Conservation (phyloP, 2,797 vertebrate species). For the Gymnopithys bicolor region DNA sequence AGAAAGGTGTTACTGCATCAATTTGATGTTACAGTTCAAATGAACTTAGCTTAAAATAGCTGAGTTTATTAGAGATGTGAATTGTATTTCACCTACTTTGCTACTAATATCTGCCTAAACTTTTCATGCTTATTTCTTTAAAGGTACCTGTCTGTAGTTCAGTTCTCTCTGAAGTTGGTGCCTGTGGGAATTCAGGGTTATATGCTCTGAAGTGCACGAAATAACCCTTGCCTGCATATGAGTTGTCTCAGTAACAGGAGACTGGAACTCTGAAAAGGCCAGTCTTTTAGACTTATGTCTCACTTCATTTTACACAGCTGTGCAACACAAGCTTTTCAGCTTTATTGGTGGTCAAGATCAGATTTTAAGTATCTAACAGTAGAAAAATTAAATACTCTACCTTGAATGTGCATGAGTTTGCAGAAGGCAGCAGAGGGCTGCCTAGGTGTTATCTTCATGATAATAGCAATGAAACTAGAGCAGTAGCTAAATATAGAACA, state of each 20-base stretch:
- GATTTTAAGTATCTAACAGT: not conserved
- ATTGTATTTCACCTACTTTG: not conserved
- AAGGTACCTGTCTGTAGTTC: not conserved
- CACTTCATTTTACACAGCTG: not conserved
- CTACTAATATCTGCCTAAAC: not conserved
- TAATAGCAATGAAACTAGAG: slow-evolving; percentile 44
- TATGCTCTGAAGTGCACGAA: not conserved
- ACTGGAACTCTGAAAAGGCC: not conserved
- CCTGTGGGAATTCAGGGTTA: not conserved
- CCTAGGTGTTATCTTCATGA: slow-evolving; percentile 32
- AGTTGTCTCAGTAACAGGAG: not conserved
- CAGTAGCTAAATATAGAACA: slow-evolving; percentile 61
- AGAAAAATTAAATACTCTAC: not conserved
- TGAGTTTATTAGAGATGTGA: not conserved
- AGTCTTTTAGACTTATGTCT: not conserved
- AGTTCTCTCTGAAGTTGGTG: not conserved
- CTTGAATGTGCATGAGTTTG: not conserved
- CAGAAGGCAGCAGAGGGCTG: slow-evolving; percentile 22
- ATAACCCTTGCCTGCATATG: not conserved
- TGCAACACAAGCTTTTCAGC: not conserved
- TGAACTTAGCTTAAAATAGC: not conserved
- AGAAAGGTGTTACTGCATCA: slow-evolving; percentile 7
- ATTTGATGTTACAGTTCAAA: not conserved
- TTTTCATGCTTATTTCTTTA: not conserved
- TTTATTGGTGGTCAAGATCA: not conserved